Conservation (phyloP, 1,140 invertebrate species). For the Bombyx mandarina region DNA sequence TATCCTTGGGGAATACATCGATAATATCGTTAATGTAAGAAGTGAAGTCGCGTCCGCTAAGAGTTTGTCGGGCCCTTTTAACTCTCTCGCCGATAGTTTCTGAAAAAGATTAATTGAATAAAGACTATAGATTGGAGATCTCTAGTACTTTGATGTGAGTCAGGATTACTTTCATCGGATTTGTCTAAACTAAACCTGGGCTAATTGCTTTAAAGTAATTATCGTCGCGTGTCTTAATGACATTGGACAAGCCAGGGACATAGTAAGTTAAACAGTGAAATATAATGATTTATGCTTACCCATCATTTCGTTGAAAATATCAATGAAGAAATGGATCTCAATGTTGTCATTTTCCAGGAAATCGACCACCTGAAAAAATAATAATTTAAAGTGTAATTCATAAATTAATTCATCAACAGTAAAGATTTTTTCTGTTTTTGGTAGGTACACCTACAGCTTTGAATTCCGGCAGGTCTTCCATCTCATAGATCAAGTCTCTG, state of each 20-base stretch:
- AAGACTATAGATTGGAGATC: no score
- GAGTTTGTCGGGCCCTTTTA: slow-evolving; percentile 18
- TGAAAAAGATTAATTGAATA: slow-evolving; percentile 11
- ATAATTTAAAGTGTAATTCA: slow-evolving; percentile 1
- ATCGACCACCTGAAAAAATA: slow-evolving; percentile 34
- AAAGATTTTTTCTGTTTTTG: no score
- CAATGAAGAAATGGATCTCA: slow-evolving; percentile 44
- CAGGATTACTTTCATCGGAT: no score
- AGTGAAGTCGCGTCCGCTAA: slow-evolving; percentile 36
- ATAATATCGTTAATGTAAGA: slow-evolving; percentile 40
- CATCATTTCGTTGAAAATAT: slow-evolving; percentile 28
- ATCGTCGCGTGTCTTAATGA: no score
- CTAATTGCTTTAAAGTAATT: no score
- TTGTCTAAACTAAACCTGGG: no score
- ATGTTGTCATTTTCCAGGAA: slow-evolving; percentile 49
- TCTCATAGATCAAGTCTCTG: slow-evolving; percentile 43
- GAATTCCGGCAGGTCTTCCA: slow-evolving; percentile 56
- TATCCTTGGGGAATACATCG: slow-evolving; percentile 38
- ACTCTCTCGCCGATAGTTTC: slow-evolving; percentile 14
- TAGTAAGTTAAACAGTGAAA: not conserved
- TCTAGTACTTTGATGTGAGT: no score
- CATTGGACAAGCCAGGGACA: no score
- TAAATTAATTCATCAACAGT: no score
- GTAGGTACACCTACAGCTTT: slow-evolving; percentile 37
- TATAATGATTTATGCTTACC: slow-evolving; percentile 5